phyloP scores from a whole-genome alignment of 2,113 vertebrate species.

The Dasyurus viverrinus region DNA sequence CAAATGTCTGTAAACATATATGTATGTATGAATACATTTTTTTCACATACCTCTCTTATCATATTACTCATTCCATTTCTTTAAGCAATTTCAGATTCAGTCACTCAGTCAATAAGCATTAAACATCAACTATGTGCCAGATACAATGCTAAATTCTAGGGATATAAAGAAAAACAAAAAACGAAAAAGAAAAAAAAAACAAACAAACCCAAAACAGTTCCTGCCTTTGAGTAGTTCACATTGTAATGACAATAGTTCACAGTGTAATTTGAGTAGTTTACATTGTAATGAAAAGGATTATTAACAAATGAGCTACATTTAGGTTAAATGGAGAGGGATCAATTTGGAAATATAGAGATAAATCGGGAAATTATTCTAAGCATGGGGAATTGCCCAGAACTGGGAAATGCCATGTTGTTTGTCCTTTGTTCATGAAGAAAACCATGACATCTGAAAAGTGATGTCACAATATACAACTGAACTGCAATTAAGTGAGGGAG shows the following conservation, averaged over 20 bases:
- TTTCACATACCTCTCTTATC: neutral
- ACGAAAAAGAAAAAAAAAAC: neutral
- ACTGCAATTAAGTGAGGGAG: no score
- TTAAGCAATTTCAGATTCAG: neutral
- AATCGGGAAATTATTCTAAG: neutral
- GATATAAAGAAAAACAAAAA: neutral
- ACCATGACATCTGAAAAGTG: no score
- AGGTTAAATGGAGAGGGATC: neutral
- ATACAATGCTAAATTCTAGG: neutral
- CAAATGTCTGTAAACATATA: no score
- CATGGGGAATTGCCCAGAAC: neutral
- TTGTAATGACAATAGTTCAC: neutral
- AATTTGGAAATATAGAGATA: neutral
- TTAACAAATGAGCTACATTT: neutral
- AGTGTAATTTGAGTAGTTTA: neutral
- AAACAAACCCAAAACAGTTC: neutral
- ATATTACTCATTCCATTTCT: neutral
- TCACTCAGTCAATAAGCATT: neutral
- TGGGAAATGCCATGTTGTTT: no score
- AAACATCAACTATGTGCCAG: neutral
- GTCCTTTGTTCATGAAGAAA: no score
- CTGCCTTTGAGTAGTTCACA: neutral
- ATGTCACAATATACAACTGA: no score
- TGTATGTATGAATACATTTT: neutral
- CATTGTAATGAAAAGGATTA: neutral